phyloP scores from a whole-genome alignment of 1,140 invertebrate species.

The Drosophila gunungcola region DNA sequence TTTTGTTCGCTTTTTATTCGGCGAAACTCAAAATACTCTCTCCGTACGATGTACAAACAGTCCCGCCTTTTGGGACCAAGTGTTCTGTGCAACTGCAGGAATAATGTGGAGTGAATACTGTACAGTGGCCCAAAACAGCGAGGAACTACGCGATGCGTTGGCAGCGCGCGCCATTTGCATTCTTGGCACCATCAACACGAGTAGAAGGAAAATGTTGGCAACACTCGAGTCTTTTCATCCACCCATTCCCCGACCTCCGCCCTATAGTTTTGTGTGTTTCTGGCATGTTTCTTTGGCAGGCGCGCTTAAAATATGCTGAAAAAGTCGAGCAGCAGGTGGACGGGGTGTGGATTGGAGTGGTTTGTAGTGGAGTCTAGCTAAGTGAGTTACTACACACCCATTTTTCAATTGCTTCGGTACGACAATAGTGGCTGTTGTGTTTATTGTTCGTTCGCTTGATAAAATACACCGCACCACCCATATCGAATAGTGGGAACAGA shows the following conservation, averaged over 20 bases:
- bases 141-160: conserved; percentile 19
- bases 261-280: conserved; percentile 65
- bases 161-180: conserved; percentile 73
- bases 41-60: conserved; percentile 13
- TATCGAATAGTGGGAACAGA: conserved; percentile 3
- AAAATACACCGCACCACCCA: conserved; percentile 36
- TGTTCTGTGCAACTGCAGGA: background rate
- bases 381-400: conserved; percentile 50
- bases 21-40: conserved; percentile 7
- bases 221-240: conserved; percentile 37
- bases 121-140: conserved; percentile 53
- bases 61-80: background rate
- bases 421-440: conserved; percentile 42
- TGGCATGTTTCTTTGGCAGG: conserved; percentile 76
- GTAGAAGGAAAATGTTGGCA: conserved; percentile 48
- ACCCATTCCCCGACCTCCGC: background rate
- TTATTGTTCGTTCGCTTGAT: conserved; percentile 60
- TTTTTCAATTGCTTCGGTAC: conserved; percentile 56
- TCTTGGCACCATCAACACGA: conserved; percentile 56
- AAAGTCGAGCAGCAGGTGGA: conserved; percentile 68
- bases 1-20: conserved; percentile 31
- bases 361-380: background rate
- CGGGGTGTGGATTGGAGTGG: background rate
- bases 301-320: conserved; percentile 71
- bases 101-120: conserved; percentile 14